Conservation (phyloP, 2,888 invertebrate species). For the Pristionchus mayeri region DNA sequence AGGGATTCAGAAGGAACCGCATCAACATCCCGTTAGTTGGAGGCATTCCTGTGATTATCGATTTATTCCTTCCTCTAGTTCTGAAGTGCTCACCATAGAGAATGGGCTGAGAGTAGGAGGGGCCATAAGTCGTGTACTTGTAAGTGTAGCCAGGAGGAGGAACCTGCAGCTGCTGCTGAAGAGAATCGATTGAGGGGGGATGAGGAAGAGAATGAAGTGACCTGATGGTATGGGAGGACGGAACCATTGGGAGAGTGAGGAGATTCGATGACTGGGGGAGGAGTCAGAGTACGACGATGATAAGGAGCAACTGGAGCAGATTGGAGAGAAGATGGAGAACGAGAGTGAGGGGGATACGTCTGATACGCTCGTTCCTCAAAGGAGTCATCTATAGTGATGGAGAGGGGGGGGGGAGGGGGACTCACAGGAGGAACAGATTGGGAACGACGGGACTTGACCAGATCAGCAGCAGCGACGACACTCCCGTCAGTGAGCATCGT, state of each 20-base stretch:
- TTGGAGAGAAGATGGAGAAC: slow-evolving; percentile 70
- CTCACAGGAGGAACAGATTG: slow-evolving; percentile 69
- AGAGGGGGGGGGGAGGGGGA: not conserved
- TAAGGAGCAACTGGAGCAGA: slow-evolving; percentile 54
- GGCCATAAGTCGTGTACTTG: slow-evolving; percentile 49
- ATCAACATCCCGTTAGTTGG: slow-evolving; percentile 66
- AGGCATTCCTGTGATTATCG: slow-evolving; percentile 59
- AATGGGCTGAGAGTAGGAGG: slow-evolving; percentile 47
- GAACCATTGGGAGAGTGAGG: not conserved
- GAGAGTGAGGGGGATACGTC: slow-evolving; percentile 64
- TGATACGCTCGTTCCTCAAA: slow-evolving; percentile 61
- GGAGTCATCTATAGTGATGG: not conserved
- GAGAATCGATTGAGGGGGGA: not conserved
- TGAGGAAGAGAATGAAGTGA: not conserved
- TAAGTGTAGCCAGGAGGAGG: slow-evolving; percentile 48
- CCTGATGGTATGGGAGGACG: slow-evolving; percentile 42
- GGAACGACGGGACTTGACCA: slow-evolving; percentile 64
- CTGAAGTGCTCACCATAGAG: slow-evolving; percentile 21
- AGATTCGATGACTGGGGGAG: slow-evolving; percentile 45
- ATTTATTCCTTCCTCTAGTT: not conserved
- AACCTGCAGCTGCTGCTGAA: slow-evolving; percentile 13
- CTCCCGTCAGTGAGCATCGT: slow-evolving; percentile 62
- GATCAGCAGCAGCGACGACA: slow-evolving; percentile 71
- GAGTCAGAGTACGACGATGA: slow-evolving; percentile 41
- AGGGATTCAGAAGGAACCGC: slow-evolving; percentile 46